phyloP scores from a whole-genome alignment of 2,113 vertebrate species.

The Glaucidium brasilianum region DNA sequence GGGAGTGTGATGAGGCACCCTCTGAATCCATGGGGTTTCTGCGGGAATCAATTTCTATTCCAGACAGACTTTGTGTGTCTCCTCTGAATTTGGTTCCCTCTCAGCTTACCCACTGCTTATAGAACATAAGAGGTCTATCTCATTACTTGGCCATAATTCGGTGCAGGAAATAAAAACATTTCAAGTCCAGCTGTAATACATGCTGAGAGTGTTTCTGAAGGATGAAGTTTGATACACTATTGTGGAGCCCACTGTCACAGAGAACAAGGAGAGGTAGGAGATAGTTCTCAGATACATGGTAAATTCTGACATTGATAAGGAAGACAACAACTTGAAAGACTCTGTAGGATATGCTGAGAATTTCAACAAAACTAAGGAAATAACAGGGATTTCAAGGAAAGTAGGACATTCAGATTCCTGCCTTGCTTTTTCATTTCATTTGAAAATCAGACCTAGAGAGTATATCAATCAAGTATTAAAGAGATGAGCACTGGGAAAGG shows the following conservation, averaged over 20 bases:
- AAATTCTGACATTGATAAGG: not conserved
- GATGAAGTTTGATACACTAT: not conserved
- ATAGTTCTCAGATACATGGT: not conserved
- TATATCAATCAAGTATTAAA: not conserved
- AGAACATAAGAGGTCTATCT: not conserved
- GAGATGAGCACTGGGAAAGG: not conserved
- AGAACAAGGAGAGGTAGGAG: not conserved
- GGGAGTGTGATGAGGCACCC: not conserved
- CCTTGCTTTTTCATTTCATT: not conserved
- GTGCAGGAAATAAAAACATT: not conserved
- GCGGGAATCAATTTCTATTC: not conserved
- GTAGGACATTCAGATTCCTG: not conserved
- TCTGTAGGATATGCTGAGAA: not conserved
- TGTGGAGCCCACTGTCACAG: accelerated
- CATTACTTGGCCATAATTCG: not conserved
- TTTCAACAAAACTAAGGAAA: not conserved
- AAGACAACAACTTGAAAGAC: not conserved
- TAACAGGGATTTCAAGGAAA: not conserved
- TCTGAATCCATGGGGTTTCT: not conserved
- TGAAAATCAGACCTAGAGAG: not conserved
- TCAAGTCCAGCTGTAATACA: not conserved
- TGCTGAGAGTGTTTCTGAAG: not conserved
- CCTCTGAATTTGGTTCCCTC: not conserved
- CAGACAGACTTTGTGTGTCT: not conserved
- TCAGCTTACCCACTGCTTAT: not conserved